These are phyloP conservation scores for Meandrusa payeni DNA, from an alignment of 2,888 invertebrate genomes.

Conservation along the genomic window DNA sequence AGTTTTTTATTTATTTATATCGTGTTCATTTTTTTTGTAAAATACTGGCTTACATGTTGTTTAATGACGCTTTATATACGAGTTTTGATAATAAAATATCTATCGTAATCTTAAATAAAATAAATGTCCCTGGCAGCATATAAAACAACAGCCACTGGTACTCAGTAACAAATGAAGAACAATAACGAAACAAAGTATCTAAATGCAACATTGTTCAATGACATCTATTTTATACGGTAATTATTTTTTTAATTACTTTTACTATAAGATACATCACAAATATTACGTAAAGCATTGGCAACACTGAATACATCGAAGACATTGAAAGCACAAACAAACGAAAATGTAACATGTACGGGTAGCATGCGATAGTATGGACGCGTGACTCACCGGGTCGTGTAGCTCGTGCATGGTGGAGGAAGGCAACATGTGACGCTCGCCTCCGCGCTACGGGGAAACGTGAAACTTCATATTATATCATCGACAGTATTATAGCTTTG, in stretches of 20 bases:
- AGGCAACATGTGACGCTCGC: constrained; percentile 77
- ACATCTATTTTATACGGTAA: neutral
- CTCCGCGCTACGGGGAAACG: constrained; percentile 74
- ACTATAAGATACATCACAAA: constrained; percentile 2
- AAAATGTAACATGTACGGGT: constrained; percentile 46
- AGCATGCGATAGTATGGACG: constrained; percentile 37
- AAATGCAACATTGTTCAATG: neutral
- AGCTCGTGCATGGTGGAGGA: constrained; percentile 81
- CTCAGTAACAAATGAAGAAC: neutral
- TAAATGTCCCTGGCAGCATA: neutral
- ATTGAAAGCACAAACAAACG: constrained; percentile 52
- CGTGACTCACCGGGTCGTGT: constrained; percentile 79
- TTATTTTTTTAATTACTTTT: neutral
- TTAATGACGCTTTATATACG: too few species aligned
- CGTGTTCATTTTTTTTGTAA: too few species aligned
- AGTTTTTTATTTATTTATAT: too few species aligned
- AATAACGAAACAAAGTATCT: neutral
- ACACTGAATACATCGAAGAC: constrained; percentile 53
- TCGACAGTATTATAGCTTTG: neutral
- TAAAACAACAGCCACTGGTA: too few species aligned
- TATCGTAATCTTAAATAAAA: neutral
- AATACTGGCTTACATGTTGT: too few species aligned
- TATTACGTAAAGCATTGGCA: constrained; percentile 37
- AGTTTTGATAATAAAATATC: too few species aligned
- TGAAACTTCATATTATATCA: constrained; percentile 36